These are phyloP conservation scores for Thamnaconus septentrionalis DNA, from an alignment of 2,113 vertebrate species.

Conservation along the genomic window DNA sequence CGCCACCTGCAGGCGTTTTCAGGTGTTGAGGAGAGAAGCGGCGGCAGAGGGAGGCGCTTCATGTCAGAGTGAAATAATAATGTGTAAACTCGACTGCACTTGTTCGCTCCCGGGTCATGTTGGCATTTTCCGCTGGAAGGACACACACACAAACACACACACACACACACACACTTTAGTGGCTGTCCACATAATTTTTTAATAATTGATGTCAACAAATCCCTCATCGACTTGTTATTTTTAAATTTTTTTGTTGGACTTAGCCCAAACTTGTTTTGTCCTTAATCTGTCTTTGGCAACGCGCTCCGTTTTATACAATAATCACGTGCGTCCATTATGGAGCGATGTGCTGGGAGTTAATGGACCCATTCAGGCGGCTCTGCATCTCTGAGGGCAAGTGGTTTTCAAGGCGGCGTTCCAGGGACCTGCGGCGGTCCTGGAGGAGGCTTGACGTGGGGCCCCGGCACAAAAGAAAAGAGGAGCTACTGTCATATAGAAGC, in stretches of 20 bases:
- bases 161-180: not conserved
- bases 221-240: not conserved
- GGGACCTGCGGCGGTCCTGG: too few relatives aligned
- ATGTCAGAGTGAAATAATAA: not conserved
- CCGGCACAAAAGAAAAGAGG: too few relatives aligned
- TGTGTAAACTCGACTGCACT: not conserved
- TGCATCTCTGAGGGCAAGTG: too few relatives aligned
- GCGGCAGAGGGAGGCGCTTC: too few relatives aligned
- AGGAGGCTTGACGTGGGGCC: too few relatives aligned
- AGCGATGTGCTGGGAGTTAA: constrained; percentile 11
- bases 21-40: too few relatives aligned
- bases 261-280: constrained; percentile 23
- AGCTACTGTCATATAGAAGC: too few relatives aligned
- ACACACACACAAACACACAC: not conserved
- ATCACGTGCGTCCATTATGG: constrained; percentile 25
- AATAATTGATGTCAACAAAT: constrained; percentile 34
- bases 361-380: not conserved
- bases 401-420: too few relatives aligned
- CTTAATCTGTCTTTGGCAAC: constrained; percentile 26
- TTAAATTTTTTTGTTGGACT: constrained; percentile 34
- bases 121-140: constrained; percentile 13
- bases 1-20: too few relatives aligned
- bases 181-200: constrained; percentile 1
- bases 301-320: constrained; percentile 9
- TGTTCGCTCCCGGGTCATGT: constrained; percentile 4